Conservation (phyloP, 2,888 invertebrate species). For the Mechanitis mazaeus region DNA sequence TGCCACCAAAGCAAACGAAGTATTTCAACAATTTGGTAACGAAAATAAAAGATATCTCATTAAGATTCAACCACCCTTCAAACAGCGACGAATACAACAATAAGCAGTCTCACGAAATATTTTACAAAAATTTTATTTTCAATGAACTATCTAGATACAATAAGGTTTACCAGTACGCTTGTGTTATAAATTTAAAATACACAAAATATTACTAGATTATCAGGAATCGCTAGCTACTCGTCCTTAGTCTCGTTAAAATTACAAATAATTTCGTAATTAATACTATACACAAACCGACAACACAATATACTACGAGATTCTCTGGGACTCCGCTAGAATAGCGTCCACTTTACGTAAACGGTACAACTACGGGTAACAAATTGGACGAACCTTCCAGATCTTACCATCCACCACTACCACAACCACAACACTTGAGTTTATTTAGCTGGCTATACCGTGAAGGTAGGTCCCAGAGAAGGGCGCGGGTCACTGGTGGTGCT, state of each 20-base stretch:
- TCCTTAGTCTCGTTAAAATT: conserved; percentile 75
- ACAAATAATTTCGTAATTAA: conserved; percentile 73
- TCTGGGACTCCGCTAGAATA: conserved; percentile 62
- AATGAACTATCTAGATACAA: conserved; percentile 74
- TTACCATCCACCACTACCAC: conserved; percentile 50
- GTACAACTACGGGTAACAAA: conserved; percentile 35
- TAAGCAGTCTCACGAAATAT: conserved; percentile 77
- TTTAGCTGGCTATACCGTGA: conserved; percentile 79
- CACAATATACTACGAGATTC: conserved; percentile 72
- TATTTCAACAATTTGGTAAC: conserved; percentile 76
- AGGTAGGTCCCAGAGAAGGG: conserved; percentile 90
- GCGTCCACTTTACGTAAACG: conserved; percentile 66
- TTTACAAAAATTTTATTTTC: conserved; percentile 65
- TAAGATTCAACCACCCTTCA: conserved; percentile 61
- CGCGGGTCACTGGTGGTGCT: conserved; percentile 91
- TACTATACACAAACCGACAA: conserved; percentile 77
- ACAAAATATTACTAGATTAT: conserved; percentile 71
- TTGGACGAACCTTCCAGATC: conserved; percentile 46
- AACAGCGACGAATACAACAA: conserved; percentile 75
- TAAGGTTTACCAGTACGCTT: conserved; percentile 64
- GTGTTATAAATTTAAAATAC: conserved; percentile 68
- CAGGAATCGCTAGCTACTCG: conserved; percentile 75
- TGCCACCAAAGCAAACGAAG: conserved; percentile 69
- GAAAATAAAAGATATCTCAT: conserved; percentile 71
- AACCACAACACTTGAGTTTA: conserved; percentile 53